Base-by-base conservation (phyloP, 1,140 invertebrate genomes). In the Pantala flavescens region DNA sequence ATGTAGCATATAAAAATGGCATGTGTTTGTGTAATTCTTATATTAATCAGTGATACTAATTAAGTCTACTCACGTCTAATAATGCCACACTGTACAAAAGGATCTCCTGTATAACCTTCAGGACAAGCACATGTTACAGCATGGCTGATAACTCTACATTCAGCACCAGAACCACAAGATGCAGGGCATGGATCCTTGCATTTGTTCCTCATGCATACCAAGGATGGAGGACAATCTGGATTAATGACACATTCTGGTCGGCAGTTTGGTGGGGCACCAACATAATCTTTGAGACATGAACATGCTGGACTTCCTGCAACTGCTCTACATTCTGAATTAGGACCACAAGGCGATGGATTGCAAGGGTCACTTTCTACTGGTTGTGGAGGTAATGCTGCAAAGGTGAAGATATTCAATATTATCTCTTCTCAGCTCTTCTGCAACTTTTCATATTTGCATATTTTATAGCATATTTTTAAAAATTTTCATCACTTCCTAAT, bases 161-260 rank as follows among this genome's bases (percentile, higher is more conserved):
- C 88, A 0, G 92, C 89, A 80, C 91, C 89, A 43, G 86, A 82
- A 5, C 91, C 92, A 81, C 93, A 94, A 75, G 90, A 89, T 70
- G 90, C 91, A 63, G 88, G 88, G 79, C 92, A 93, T 16, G 91
- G 91, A 83, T 93, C 89, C 73, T 83, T 83, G 78, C 91, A 93
- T 82, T 89, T 90, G 63, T 89, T 88, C 79, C 90, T 90, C 74
- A 91, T 86, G 79, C 92, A 94, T 36, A 91, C 87, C 80, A 88
- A 87, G 78, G 88, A 88, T 12, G 87, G 84, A 16, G 90, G 87
- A 81, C 91, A 93, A 80, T 93, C 91, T 11, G 90, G 89, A 81
- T 91, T 92, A 21, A 92, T 87, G 24, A 92, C 84, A 82, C 91
- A 92, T 81, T 92, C 90, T 23, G 91, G 90, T 71, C 90, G 82